Evolutionary conservation across 2,113 vertebrate genomes (phyloP), one percentile per base, ranked within the genome.

Genomic region (Phodopus roborovskii): DNA sequence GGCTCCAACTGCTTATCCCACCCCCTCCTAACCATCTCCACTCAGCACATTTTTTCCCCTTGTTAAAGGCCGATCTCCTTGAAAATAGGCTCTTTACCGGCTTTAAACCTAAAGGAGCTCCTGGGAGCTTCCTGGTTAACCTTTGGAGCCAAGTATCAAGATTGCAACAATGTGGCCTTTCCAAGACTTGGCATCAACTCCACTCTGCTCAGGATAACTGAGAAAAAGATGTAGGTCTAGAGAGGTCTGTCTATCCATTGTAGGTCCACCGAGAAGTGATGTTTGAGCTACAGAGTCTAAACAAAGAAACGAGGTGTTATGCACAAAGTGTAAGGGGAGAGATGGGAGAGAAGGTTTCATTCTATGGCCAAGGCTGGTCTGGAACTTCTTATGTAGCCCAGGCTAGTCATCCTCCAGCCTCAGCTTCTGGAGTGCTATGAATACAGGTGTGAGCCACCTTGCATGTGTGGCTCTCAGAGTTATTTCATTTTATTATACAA

Each of bases 11-110:
- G 50, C 28, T 73, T 79, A 50, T 71, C 92, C 85, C 7, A 26
- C 11, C 50, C 22, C 8, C 30, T 78, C 83, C 92, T 17, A 81
- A 64, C 30, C 33, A 42, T 90, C 85, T 19, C 70, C 90, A 42
- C 56, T 94, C 87, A 97, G 96, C 87, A 93, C 39, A 91, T 90
- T 91, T 88, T 90, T 85, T 77, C 1, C 50, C 58, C 48, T 68
- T 77, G 73, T 74, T 82, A 74, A 94, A 96, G 74, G 73, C 71
- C 62, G 86, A 24, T 89, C 50, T 89, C 56, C 66, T 95, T 94
- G 88, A 39, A 94, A 88, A 95, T 90, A 42, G 84, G 81, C 90
- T 95, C 77, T 82, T 94, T 89, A 62, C 73, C n/a, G 82, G 75
- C 66, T 91, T 91, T 60, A 77, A 94, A 71, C 66, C 28, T 75